Percentiles rank a stretch among this genome's conserved stretches.
Evolutionary conservation across 2,888 invertebrate genomes (phyloP).

Genomic region (Empis livida): DNA sequence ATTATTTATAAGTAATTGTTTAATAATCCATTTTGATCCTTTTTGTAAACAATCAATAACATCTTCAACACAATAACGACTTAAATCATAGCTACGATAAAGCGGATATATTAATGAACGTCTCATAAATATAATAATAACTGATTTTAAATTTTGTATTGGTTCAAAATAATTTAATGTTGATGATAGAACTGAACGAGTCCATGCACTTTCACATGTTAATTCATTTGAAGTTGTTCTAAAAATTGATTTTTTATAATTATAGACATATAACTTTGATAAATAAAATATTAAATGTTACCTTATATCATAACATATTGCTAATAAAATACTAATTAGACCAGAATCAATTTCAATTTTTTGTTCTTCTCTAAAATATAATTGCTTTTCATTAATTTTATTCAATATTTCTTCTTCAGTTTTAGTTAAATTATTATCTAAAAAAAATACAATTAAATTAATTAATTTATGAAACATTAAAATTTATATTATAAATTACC

Average conservation of each 20-base stretch:
- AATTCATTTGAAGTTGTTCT: slow-evolving; percentile 27
- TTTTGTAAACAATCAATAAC: slow-evolving; percentile 25
- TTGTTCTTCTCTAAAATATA: slow-evolving; percentile 11
- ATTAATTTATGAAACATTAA: not conserved
- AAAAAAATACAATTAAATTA: slow-evolving; percentile 1
- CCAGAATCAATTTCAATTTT: slow-evolving; percentile 26
- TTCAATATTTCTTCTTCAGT: slow-evolving; percentile 25
- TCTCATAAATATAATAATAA: slow-evolving; percentile 27
- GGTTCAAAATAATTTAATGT: slow-evolving; percentile 27
- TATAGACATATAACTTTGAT: not conserved
- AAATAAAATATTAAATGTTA: slow-evolving; percentile 7
- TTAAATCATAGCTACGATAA: slow-evolving; percentile 30
- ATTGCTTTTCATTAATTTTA: slow-evolving; percentile 16
- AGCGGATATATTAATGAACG: slow-evolving; percentile 29
- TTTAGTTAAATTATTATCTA: slow-evolving; percentile 21
- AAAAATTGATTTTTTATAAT: not conserved
- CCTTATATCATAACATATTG: slow-evolving; percentile 32
- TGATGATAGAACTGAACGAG: slow-evolving; percentile 28
- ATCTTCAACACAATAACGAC: slow-evolving; percentile 25
- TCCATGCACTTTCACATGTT: slow-evolving; percentile 32
- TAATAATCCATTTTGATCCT: slow-evolving; percentile 25
- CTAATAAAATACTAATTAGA: slow-evolving; percentile 28
- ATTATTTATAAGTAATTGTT: slow-evolving; percentile 26
- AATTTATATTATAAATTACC: slow-evolving; percentile 12
- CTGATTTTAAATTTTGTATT: slow-evolving; percentile 23